These are phyloP conservation scores for Boulengeromyrus knoepffleri DNA, from an alignment of 2,113 vertebrate genomes.

Conservation along the genomic window DNA sequence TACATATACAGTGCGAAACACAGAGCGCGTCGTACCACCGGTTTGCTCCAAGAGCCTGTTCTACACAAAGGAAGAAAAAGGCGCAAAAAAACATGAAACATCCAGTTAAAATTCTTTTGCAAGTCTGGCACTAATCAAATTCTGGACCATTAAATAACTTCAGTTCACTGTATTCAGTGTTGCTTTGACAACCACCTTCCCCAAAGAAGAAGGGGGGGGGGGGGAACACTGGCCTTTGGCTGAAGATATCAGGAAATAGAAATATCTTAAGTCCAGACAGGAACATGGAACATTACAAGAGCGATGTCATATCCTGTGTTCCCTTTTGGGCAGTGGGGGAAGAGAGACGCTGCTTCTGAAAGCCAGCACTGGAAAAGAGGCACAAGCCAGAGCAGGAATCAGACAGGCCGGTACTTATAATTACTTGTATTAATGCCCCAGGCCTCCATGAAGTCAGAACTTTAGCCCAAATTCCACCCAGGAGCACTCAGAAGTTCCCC, in stretches of 20 bases:
- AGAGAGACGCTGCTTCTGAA: background rate
- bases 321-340: background rate
- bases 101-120: background rate
- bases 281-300: background rate
- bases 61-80: background rate
- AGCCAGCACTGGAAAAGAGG: background rate
- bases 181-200: background rate
- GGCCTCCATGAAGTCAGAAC: background rate
- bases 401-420: background rate
- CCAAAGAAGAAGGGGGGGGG: background rate
- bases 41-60: background rate
- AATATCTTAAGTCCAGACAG: background rate
- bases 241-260: background rate
- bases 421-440: background rate
- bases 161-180: background rate
- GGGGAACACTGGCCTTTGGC: background rate
- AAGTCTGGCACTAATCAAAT: background rate
- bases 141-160: background rate
- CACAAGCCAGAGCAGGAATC: background rate
- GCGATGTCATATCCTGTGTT: background rate
- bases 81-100: background rate
- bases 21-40: background rate
- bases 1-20: background rate
- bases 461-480: background rate
- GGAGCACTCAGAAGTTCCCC: background rate